A percentile compares a stretch with the other conserved stretches of the same genome.
These are phyloP conservation scores for Acipenser transmontanus DNA, from an alignment of 2,797 vertebrate species.

Conservation along the genomic window DNA sequence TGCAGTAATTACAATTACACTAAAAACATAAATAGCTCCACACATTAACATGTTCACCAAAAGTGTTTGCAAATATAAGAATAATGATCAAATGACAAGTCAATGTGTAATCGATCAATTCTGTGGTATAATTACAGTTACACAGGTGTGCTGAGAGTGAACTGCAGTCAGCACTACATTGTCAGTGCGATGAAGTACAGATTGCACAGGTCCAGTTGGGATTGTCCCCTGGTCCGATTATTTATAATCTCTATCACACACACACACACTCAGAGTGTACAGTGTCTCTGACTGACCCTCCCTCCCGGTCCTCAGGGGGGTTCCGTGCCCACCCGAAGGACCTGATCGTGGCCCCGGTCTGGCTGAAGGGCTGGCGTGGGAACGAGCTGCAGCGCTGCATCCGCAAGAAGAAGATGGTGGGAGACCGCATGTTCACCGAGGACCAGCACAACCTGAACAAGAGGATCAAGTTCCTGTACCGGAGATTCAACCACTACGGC, in stretches of 20 bases:
- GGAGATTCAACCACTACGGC: slow-evolving; percentile 76
- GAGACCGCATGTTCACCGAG: slow-evolving; percentile 74
- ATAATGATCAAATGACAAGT: no score
- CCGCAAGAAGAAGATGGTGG: slow-evolving; percentile 81
- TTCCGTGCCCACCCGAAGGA: slow-evolving; percentile 83
- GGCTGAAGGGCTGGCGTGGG: slow-evolving; percentile 80
- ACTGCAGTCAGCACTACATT: not conserved
- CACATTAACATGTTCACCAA: no score
- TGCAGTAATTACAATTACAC: no score
- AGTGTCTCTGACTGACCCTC: not conserved
- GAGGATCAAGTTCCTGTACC: slow-evolving; percentile 81
- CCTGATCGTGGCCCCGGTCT: slow-evolving; percentile 70
- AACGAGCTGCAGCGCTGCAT: slow-evolving; percentile 82
- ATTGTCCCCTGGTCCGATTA: not conserved
- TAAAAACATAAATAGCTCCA: no score
- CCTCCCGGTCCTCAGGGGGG: slow-evolving; percentile 56
- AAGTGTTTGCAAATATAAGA: no score
- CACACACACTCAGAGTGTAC: slow-evolving; percentile 12
- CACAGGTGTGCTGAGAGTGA: slow-evolving; percentile 6
- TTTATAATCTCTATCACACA: no score
- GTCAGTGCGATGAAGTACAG: not conserved
- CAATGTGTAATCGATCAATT: no score
- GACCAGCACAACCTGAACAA: slow-evolving; percentile 79
- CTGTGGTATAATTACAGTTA: not conserved
- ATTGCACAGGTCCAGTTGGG: not conserved